These are phyloP conservation scores for Cyaniris semiargus DNA, from an alignment of 2,888 invertebrate species.

Conservation along the genomic window DNA sequence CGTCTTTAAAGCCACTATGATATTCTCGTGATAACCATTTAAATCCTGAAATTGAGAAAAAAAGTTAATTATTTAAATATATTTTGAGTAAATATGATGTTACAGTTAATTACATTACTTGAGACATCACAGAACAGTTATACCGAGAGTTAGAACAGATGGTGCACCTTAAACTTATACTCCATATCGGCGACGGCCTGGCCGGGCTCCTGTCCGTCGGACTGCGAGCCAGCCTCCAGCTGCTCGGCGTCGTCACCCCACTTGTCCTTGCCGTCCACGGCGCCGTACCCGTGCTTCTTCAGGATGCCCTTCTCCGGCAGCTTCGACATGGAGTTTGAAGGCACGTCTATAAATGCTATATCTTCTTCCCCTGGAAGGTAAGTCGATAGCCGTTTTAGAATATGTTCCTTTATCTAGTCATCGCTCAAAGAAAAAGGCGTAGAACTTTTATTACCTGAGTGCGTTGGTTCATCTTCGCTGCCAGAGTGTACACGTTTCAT, in stretches of 20 bases:
- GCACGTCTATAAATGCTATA: slow-evolving; percentile 90
- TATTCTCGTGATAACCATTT: slow-evolving; percentile 95
- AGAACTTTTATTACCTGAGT: slow-evolving; percentile 81
- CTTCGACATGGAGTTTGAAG: slow-evolving; percentile 86
- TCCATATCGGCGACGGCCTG: slow-evolving; percentile 87
- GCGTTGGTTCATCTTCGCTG: slow-evolving; percentile 87
- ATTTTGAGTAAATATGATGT: background rate
- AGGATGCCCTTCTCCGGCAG: slow-evolving; percentile 95
- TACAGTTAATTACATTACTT: background rate
- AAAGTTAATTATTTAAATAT: too few species aligned
- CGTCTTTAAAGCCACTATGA: slow-evolving; percentile 92
- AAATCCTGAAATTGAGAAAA: slow-evolving; percentile 84
- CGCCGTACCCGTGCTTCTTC: slow-evolving; percentile 92
- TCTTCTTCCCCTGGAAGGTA: slow-evolving; percentile 86
- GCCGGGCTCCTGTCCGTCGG: slow-evolving; percentile 83
- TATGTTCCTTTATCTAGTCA: too few species aligned
- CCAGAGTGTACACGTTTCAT: slow-evolving; percentile 88
- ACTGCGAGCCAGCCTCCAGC: slow-evolving; percentile 84
- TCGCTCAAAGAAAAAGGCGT: too few species aligned
- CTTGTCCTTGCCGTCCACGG: slow-evolving; percentile 86
- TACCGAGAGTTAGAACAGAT: background rate
- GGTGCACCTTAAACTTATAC: slow-evolving; percentile 86
- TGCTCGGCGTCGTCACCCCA: slow-evolving; percentile 88
- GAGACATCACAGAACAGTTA: too few species aligned
- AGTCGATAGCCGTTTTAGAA: background rate